Evolutionary conservation across 2,113 vertebrate genomes (phyloP), one percentile per base, ranked within the genome.

Genomic region (Hippoglossus stenolepis): DNA sequence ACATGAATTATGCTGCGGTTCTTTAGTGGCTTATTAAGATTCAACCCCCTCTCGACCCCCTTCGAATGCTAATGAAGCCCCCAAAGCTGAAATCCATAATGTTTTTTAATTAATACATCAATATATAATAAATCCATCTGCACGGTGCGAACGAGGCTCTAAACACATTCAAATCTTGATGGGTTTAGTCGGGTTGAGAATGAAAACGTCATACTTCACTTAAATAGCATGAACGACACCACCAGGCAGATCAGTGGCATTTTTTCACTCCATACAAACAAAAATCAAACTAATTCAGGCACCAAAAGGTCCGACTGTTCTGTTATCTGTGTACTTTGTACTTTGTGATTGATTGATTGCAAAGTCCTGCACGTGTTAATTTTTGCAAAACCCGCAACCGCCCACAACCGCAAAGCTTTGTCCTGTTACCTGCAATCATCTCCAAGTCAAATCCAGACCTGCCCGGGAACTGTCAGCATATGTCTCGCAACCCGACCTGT

Each of bases 61-160:
- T 58, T 24, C 18, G 69, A 78, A 82, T 85, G 62, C 64, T 75
- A 77, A 86, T 74, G 77, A 75, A 74, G 53, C 64, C 61, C 72
- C 71, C 66, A 26, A 79, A 79, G 79, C 38, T 43, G 21, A 85
- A 83, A 84, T 85, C 76, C 66, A 79, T 86, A 79, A 75, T 70
- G 62, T 71, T 67, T 83, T 62, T 86, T 84, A 86, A 82, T 89
- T 82, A 74, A 75, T 65, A 60, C 35, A 73, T 83, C n/a, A 65
- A 56, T 74, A 9, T 24, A 24, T 43, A 67, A 74, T 70, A 26
- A 18, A 66, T 80, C 45, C 43, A 64, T 73, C 49, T 61, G 53
- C 71, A 60, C 68, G 11, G 20, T 69, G 72, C 24, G 40, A 38
- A 38, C 51, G 62, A 61, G n/a, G 40, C 17, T 65, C 31, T 49